A percentile compares a stretch with the other conserved stretches of the same genome.
These are phyloP conservation scores for Lates calcarifer DNA, from an alignment of 2,113 vertebrate genomes.

Conservation along the genomic window DNA sequence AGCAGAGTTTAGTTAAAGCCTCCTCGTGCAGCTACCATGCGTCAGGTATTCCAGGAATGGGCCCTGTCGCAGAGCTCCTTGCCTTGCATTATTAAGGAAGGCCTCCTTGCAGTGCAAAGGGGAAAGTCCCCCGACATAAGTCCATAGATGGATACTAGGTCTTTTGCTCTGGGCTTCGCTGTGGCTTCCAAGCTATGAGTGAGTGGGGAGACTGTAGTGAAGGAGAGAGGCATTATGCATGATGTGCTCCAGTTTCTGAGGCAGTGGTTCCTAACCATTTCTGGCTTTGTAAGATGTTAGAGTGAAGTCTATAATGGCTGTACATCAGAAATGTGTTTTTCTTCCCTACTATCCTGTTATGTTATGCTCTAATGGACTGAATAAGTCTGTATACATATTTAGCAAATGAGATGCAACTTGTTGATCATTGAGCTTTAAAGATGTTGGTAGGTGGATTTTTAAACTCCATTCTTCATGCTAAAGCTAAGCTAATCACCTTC, in stretches of 20 bases:
- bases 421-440: too few relatives aligned
- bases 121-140: slow-evolving; percentile 47
- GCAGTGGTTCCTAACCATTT: too few relatives aligned
- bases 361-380: too few relatives aligned
- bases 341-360: too few relatives aligned
- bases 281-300: too few relatives aligned
- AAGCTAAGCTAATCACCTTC: too few relatives aligned
- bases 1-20: slow-evolving; percentile 4
- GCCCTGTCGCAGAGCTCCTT: slow-evolving; percentile 26
- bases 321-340: too few relatives aligned
- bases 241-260: not conserved
- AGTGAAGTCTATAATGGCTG: too few relatives aligned
- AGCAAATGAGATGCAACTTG: too few relatives aligned
- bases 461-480: too few relatives aligned
- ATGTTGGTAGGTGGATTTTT: too few relatives aligned
- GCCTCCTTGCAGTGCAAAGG: slow-evolving; percentile 5
- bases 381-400: too few relatives aligned
- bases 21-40: slow-evolving; percentile 16
- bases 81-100: slow-evolving; percentile 51
- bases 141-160: slow-evolving; percentile 3
- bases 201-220: not conserved
- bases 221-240: not conserved
- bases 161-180: not conserved
- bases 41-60: slow-evolving; percentile 71
- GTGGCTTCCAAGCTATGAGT: not conserved